Evolutionary conservation across 2,797 vertebrate genomes (phyloP).

Genomic region (Holocentrus rufus): DNA sequence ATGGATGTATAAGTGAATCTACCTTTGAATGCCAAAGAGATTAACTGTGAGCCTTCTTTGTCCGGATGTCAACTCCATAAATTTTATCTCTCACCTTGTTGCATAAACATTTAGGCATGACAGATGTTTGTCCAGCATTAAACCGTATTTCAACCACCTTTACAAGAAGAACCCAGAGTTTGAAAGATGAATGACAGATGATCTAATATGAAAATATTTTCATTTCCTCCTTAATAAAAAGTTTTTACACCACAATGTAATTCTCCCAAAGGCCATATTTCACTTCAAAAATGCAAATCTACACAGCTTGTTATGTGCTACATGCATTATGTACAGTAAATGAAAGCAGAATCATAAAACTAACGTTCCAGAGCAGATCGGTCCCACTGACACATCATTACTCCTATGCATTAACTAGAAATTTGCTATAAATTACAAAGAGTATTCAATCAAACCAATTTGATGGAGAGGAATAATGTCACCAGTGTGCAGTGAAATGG

Average conservation of each 20-base stretch:
- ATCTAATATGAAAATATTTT: neutral
- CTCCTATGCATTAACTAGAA: constrained; percentile 49
- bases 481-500: constrained; percentile 58
- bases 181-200: constrained; percentile 9
- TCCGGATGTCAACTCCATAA: constrained; percentile 18
- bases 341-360: constrained; percentile 18
- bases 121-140: neutral
- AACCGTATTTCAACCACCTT: neutral
- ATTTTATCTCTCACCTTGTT: neutral
- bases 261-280: neutral
- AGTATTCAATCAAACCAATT: constrained; percentile 70
- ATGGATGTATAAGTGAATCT: constrained; percentile 34
- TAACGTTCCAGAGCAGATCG: constrained; percentile 12
- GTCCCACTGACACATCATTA: constrained; percentile 35
- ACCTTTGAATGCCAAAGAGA: constrained; percentile 65
- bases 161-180: neutral
- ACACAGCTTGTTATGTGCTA: constrained; percentile 12
- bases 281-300: constrained; percentile 20
- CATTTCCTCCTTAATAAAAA: constrained; percentile 4
- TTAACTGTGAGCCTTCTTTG: constrained; percentile 48
- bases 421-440: constrained; percentile 62
- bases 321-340: neutral
- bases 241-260: neutral
- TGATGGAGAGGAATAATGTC: constrained; percentile 60
- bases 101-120: constrained; percentile 9